Evolutionary conservation across 2,797 vertebrate genomes (phyloP), one percentile per base, ranked within the genome.

Genomic region (Vipera latastei): DNA sequence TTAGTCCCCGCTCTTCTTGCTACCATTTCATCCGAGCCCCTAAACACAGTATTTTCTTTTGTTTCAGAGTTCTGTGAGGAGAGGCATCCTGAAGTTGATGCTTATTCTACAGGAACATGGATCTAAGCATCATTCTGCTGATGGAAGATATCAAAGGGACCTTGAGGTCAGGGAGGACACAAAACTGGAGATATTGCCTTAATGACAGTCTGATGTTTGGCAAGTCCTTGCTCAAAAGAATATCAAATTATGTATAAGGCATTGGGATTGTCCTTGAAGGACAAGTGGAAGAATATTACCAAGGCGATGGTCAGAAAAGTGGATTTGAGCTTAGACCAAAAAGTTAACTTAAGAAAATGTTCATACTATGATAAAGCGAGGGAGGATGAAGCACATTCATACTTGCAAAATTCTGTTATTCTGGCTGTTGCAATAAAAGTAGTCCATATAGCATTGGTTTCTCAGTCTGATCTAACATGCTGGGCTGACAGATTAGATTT

Each of bases 1-100:
- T 92, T 90, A 92, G 83, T 56, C 32, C 25, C 63, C 56, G 57
- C 63, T 88, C 56, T 87, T 93, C 48, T 11, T 91, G n/a, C 65
- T 38, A 61, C 28, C 51, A 57, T 90, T 93, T 91, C 86, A 92
- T 48, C 38, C 18, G n/a, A 94, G 94, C 26, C 53, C 0, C 0
- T 0, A 13, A 4, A 1, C 93, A 0, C 0, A 61, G 12, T 38
- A 1, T 4, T 88, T 94, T 93, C 85, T 63, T 89, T 92, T 91
- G 16, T 93, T 94, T 56, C 16, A 13, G 2, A 87, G 92, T 89
- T 48, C 90, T 60, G 13, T 89, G 14, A 9, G 6, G 1, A 57
- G 85, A 78, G 93, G 92, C 25, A 92, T 32, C 53, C 9, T 61
- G 90, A 26, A 88, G 18, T 26, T 25, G 9, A 0, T 59, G 28